Base-by-base conservation (phyloP, 2,113 vertebrate genomes). In the Amia ocellicauda region DNA sequence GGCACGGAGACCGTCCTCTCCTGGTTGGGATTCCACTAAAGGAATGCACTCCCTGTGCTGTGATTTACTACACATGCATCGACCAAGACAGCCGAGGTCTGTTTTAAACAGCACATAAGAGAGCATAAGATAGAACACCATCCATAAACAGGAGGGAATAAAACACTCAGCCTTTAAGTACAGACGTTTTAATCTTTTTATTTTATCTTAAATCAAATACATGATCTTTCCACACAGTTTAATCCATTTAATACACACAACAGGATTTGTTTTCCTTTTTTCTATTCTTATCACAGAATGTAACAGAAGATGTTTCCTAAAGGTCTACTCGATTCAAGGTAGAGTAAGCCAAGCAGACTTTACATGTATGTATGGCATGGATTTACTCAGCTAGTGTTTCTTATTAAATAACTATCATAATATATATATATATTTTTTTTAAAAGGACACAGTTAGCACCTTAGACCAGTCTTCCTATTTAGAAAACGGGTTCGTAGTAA, bases 381-480 rank as follows among this genome's bases (percentile, higher is more conserved):
- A 80, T 79, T 63, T 74, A 76, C 75, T 76, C 77, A 74, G 78
- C 75, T 76, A 74, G 71, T 78, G 75, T 80, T 70, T 70, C 64
- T 81, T 69, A 76, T 72, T 69, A 68, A 71, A 65, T 70, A 69
- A 75, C 71, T 68, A 50, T 57, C 28, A 17, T 75, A 74, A 22
- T 60, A 67, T 27, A 72, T 24, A 51, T 66, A 66, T 68, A 14
- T 62, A 77, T 77, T 82, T 50, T 58, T 62, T 73, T 65, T 77
- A 59, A 80, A 76, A 64, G 74, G 75, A 78, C 82, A 80, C 84
- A 80, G 75, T 58, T 88, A 90, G 88, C 88, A 90, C 88, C 88
- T 76, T 76, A 72, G 74, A 74, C 80, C 82, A 50, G 53, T 75
- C 74, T 79, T 69, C 43, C 63, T 47, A 20, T 67, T 58, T 11